A percentile compares a stretch with the other conserved stretches of the same genome.
phyloP scores from a whole-genome alignment of 1,140 invertebrate genomes.

The Meteorus sp. region DNA sequence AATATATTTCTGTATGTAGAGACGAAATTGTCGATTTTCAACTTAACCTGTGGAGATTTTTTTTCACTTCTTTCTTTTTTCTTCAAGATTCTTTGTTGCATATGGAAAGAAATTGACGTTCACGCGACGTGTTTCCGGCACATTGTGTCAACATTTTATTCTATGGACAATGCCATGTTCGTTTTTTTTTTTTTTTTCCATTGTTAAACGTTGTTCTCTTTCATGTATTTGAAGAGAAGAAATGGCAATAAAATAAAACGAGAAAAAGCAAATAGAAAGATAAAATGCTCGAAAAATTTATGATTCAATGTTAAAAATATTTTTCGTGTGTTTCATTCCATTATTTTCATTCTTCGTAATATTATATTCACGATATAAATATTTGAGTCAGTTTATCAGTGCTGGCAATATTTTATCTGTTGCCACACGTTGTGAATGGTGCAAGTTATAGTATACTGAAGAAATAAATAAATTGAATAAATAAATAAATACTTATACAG shows the following conservation, averaged over 20 bases:
- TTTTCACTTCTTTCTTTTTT: not conserved
- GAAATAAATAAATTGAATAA: constrained; percentile 9
- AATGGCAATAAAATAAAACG: not conserved
- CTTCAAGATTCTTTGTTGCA: not conserved
- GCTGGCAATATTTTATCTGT: not conserved
- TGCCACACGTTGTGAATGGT: not conserved
- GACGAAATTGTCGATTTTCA: no score
- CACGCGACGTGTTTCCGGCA: constrained; percentile 2
- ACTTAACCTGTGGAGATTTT: not conserved
- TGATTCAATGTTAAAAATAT: no score
- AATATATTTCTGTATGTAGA: no score
- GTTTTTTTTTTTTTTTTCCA: not conserved
- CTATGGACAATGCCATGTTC: not conserved
- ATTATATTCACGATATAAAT: no score
- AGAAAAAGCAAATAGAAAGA: not conserved
- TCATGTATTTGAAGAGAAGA: not conserved
- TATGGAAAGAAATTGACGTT: not conserved
- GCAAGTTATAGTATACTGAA: not conserved
- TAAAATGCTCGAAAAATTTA: not conserved
- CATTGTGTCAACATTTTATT: constrained; percentile 9
- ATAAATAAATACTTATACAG: no score
- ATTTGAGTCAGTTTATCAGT: not conserved
- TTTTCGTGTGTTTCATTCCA: no score
- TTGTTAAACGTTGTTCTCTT: not conserved
- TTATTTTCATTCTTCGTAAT: no score